Base-by-base conservation (phyloP, 2,888 invertebrate species). In the Cerastis leucographa region DNA sequence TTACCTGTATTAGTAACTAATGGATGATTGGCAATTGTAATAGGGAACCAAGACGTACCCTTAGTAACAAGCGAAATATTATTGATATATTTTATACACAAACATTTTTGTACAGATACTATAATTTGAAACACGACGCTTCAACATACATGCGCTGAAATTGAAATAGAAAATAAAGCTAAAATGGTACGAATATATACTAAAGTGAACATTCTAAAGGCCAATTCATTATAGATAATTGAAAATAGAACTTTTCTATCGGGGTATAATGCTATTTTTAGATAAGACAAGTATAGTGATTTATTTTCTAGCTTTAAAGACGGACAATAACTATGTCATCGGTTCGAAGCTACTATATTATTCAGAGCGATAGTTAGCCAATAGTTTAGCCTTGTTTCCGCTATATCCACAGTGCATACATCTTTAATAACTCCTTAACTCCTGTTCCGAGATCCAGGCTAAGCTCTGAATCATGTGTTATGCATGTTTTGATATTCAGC, bases 401-500 rank as follows among this genome's bases (percentile, higher is more conserved):
- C 40, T 3, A n/a, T 76, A 66, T 22, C 74, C 54, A 74, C 51
- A 74, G 35, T 61, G 54, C 61, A 69, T 56, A 61, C 59, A 73
- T 73, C 42, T 44, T 80, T 70, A 46, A 68, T 68, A 17, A 29
- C 19, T 65, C 44, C 46, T 61, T 44, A 73, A 59, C 42, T 83
- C 14, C 44, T 72, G 51, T 67, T 80, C n/a, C 35, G 29, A 70
- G 42, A 78, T 61, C 40, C 12, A 25, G 44, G n/a, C 70, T 66
- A 49, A 85, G 68, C 51, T 68, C 35, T 71, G 40, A 44, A 84
- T 70, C 71, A 42, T 65, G 49, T 74, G 68, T 71, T 72, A 79
- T 65, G 81, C 54, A 71, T 85, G 73, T 73, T 74, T 71, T 56
- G 59, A 61, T 81, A 85, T 82, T 81, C 68, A 69, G 22, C 35